A percentile compares a stretch with the other conserved stretches of the same genome.
These are phyloP conservation scores for Erethizon dorsatum DNA, from an alignment of 2,797 vertebrate genomes.

Conservation along the genomic window DNA sequence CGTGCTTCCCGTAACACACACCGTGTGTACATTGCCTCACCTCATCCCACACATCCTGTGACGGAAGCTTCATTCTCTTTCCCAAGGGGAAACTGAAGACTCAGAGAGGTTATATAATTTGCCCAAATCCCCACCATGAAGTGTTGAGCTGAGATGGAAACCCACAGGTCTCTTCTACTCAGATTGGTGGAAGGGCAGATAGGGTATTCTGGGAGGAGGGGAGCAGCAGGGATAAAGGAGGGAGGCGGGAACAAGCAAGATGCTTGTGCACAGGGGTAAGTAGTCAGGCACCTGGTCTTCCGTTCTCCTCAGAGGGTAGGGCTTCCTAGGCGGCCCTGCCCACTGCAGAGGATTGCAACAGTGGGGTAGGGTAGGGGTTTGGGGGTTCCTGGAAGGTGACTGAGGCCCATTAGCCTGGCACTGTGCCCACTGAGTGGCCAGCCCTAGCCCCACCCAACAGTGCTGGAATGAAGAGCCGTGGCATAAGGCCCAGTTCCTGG, in stretches of 20 bases:
- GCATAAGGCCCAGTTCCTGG: slow-evolving; percentile 64
- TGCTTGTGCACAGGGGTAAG: background rate
- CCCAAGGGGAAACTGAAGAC: slow-evolving; percentile 52
- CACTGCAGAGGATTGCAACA: slow-evolving; percentile 68
- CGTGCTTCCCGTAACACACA: background rate
- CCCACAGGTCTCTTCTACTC: slow-evolving; percentile 7
- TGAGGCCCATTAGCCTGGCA: slow-evolving; percentile 63
- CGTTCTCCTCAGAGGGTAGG: slow-evolving; percentile 48
- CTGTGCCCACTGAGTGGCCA: slow-evolving; percentile 63
- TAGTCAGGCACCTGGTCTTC: background rate
- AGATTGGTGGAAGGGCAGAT: background rate
- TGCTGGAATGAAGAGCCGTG: slow-evolving; percentile 9
- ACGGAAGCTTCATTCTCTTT: background rate
- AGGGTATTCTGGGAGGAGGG: background rate
- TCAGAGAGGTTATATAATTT: slow-evolving; percentile 42
- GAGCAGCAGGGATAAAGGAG: background rate
- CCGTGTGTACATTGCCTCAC: background rate
- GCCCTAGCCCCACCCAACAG: background rate
- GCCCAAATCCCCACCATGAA: background rate
- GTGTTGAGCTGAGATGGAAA: slow-evolving; percentile 43
- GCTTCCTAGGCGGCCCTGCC: slow-evolving; percentile 52
- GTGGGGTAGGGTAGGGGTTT: background rate
- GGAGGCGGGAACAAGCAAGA: background rate
- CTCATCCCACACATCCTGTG: slow-evolving; percentile 23
- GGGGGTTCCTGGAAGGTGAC: slow-evolving; percentile 83